Base-by-base conservation (phyloP, 2,888 invertebrate species). In the Lepidocyrtoides sp. region DNA sequence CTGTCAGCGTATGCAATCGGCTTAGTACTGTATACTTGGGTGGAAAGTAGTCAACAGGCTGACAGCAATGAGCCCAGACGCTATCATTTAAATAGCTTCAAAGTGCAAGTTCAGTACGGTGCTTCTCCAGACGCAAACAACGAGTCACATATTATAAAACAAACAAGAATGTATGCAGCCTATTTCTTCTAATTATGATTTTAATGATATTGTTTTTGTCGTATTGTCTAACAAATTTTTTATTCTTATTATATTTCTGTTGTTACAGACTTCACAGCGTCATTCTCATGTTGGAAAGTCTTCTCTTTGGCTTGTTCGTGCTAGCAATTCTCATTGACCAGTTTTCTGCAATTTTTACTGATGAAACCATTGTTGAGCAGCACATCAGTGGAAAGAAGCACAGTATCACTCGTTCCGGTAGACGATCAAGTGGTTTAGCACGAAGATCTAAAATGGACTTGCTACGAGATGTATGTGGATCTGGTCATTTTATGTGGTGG, bases 241-340 rank as follows among this genome's bases (percentile, higher is more conserved):
- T 36, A 1, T 48, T 48, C 44, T 48, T n/a, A n/a, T 41, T 41
- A 41, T 41, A 41, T 41, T 77, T n/a, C 91, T 89, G 91, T 89
- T 83, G 93, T 96, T 96, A 81, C 95, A 98, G 98, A 95, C 96
- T 98, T 94, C 98, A 98, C 95, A 97, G 97, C 93, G 97, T 98
- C 77, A 96, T 98, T 94, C 95, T 98, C 93, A 96, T 98, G 90
- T 95, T 98, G 95, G 98, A 98, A 95, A 97, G 97, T 90, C 96
- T 97, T 7, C 95, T 98, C 32, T 98, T 98, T 95, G 98, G 98
- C 8, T 96, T 98, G 95, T 98, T 98, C 95, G 98, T 98, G 17
- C 96, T 97, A 89, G 98, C 98, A 60, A 98, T 98, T 93, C 96
- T 98, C 95, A 97, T 97, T 94, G 98, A 98, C 96, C 98, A 98